A percentile compares a stretch with the other conserved stretches of the same genome.
These are phyloP conservation scores for Discoglossus pictus DNA, from an alignment of 2,797 vertebrate species.

Conservation along the genomic window DNA sequence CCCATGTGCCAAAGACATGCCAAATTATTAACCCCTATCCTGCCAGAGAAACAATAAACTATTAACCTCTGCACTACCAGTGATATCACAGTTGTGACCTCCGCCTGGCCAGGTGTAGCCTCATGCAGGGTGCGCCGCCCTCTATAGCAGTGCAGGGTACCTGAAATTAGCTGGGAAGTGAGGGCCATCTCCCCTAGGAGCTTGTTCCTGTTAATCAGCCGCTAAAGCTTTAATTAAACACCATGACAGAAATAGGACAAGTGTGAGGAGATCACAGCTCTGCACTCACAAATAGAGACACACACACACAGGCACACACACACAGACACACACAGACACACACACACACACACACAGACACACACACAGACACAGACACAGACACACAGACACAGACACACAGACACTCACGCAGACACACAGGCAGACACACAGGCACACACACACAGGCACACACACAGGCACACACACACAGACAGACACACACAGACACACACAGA, in stretches of 20 bases:
- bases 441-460: not conserved
- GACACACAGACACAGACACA: too few species aligned
- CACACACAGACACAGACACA: too few species aligned
- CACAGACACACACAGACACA: too few species aligned
- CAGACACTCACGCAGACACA: not conserved
- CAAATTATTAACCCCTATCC: not conserved
- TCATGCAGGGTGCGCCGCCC: too few species aligned
- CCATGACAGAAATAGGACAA: conserved; percentile 16
- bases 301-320: not conserved
- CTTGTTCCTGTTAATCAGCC: not conserved
- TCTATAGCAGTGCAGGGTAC: not conserved
- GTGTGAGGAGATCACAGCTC: not conserved
- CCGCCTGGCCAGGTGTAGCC: too few species aligned
- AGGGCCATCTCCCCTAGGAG: not conserved
- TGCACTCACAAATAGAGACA: not conserved
- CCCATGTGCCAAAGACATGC: not conserved
- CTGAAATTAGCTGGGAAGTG: not conserved
- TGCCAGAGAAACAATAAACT: too few species aligned
- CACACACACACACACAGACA: too few species aligned
- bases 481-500: too few species aligned
- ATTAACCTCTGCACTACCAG: too few species aligned
- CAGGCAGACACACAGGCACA: not conserved
- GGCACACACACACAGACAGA: too few species aligned
- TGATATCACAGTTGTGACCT: too few species aligned
- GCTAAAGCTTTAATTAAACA: conserved; percentile 6